phyloP scores from a whole-genome alignment of 2,797 vertebrate species.

The Fundulus diaphanus region DNA sequence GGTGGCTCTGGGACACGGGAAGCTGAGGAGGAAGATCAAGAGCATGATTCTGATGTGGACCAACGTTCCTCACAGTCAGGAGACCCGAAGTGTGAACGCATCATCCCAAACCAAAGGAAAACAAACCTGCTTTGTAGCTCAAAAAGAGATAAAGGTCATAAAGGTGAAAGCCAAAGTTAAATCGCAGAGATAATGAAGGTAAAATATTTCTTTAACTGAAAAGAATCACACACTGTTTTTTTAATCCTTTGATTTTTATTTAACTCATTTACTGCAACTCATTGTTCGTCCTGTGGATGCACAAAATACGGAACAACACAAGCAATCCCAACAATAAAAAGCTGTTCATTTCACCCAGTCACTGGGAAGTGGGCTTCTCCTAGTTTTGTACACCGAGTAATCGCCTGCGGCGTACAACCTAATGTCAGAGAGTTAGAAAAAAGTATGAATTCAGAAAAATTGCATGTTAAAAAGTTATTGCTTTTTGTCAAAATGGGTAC shows the following conservation, averaged over 20 bases:
- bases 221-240: not conserved
- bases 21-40: conserved; percentile 77
- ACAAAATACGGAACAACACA: not conserved
- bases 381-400: not conserved
- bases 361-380: not conserved
- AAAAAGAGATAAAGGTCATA: conserved; percentile 38
- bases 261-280: not conserved
- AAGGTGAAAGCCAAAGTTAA: conserved; percentile 25
- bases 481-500: not conserved
- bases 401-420: too few species aligned
- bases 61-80: conserved; percentile 20
- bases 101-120: conserved; percentile 32
- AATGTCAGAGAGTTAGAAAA: too few species aligned
- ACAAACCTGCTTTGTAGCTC: conserved; percentile 45
- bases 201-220: not conserved
- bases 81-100: not conserved
- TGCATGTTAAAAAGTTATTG: not conserved
- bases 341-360: not conserved
- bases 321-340: not conserved
- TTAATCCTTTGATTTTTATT: not conserved
- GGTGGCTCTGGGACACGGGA: conserved; percentile 83
- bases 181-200: conserved; percentile 25
- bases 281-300: not conserved
- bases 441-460: too few species aligned
- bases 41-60: conserved; percentile 58